A percentile compares a stretch with the other conserved stretches of the same genome.
These are phyloP conservation scores for Lamellibrachia satsuma DNA, from an alignment of 2,888 invertebrate genomes.

Conservation along the genomic window DNA sequence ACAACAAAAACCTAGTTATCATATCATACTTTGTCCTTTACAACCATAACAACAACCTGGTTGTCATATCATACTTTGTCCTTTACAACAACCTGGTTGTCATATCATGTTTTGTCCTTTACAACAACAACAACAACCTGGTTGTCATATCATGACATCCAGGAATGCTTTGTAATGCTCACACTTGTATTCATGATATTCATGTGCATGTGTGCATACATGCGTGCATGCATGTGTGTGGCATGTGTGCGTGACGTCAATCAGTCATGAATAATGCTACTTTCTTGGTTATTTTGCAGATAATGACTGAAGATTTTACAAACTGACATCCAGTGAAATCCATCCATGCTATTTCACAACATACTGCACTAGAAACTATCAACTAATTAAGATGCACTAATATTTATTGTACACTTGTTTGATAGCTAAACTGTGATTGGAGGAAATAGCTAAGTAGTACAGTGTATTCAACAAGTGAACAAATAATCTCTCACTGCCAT, in stretches of 20 bases:
- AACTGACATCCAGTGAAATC: not conserved
- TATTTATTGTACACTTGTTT: not conserved
- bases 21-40: no score
- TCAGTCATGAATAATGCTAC: not conserved
- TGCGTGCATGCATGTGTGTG: not conserved
- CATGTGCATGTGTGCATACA: not conserved
- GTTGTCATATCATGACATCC: not conserved
- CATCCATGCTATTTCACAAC: not conserved
- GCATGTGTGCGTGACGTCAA: no score
- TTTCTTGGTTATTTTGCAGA: not conserved
- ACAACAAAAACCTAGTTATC: no score
- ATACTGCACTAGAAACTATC: not conserved
- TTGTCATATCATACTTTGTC: no score
- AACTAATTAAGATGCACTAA: not conserved
- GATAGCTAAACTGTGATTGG: not conserved
- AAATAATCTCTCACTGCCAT: not conserved
- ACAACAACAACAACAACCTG: no score
- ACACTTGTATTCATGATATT: not conserved
- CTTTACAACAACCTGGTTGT: no score
- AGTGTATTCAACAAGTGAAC: not conserved
- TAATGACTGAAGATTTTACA: not conserved
- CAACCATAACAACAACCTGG: no score
- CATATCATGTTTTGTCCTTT: no score
- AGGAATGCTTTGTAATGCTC: not conserved
- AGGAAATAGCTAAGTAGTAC: not conserved